These are phyloP conservation scores for Esox lucius DNA, from an alignment of 2,797 vertebrate species.

Conservation along the genomic window DNA sequence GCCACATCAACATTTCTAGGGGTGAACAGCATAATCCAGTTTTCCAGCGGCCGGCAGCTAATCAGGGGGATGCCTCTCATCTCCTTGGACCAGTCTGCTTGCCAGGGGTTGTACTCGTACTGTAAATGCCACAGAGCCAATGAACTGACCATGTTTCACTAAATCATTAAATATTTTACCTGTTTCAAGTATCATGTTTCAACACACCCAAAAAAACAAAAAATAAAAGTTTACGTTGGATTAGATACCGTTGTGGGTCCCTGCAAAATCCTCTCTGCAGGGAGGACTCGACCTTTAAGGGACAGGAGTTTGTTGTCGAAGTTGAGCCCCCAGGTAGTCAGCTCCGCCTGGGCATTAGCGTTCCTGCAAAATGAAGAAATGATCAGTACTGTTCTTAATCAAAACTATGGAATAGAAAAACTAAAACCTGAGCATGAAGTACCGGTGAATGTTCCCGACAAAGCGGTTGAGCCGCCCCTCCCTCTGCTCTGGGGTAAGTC, in stretches of 20 bases:
- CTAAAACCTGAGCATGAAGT: constrained; percentile 31
- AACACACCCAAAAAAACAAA: too few species aligned
- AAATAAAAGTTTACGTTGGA: background rate
- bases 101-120: constrained; percentile 83
- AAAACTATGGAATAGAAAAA: background rate
- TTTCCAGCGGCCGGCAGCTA: constrained; percentile 73
- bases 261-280: constrained; percentile 85
- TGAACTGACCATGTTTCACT: background rate
- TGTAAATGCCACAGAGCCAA: constrained; percentile 40
- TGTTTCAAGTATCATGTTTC: background rate
- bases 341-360: constrained; percentile 79
- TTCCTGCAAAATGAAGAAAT: constrained; percentile 69
- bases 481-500: constrained; percentile 82
- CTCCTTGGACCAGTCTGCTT: constrained; percentile 90
- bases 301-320: constrained; percentile 84
- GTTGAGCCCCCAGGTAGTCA: constrained; percentile 87
- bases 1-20: constrained; percentile 78
- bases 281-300: constrained; percentile 84
- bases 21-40: constrained; percentile 85
- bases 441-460: constrained; percentile 79
- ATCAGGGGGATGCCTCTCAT: constrained; percentile 81
- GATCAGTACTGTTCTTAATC: background rate
- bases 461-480: constrained; percentile 81
- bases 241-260: constrained; percentile 72
- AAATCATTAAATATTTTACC: background rate